Evolutionary conservation across 2,888 invertebrate genomes (phyloP).

Genomic region (Tipula helvola): DNA sequence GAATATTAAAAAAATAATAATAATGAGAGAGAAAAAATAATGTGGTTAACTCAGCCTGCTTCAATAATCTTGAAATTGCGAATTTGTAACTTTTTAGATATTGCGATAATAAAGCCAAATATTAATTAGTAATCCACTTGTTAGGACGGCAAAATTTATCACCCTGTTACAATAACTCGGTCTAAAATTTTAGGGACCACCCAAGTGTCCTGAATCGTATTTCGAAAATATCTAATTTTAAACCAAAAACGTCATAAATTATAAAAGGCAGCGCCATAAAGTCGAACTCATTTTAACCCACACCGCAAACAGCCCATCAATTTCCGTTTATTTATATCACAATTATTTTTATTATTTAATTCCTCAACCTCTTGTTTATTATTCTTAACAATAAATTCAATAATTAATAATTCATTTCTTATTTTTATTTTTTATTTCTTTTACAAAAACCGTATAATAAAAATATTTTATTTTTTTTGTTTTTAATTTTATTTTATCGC

Average conservation of each 20-base stretch:
- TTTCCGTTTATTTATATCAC: slow-evolving; percentile 4
- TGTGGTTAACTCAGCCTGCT: no score
- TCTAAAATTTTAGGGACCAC: background rate
- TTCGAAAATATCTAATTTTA: background rate
- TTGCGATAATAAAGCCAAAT: no score
- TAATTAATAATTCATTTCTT: slow-evolving; percentile 4
- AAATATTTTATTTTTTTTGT: background rate
- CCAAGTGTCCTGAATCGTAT: background rate
- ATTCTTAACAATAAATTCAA: background rate
- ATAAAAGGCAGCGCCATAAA: background rate
- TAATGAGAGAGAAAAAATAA: no score
- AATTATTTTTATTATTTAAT: slow-evolving; percentile 4
- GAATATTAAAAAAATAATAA: no score
- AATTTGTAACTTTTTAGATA: no score
- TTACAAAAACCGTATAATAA: background rate
- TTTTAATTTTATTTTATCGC: background rate
- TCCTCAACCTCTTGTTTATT: background rate
- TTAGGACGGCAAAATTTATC: no score
- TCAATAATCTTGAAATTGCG: no score
- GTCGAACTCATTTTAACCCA: background rate
- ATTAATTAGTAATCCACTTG: no score
- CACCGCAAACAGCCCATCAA: background rate
- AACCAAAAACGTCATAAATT: background rate
- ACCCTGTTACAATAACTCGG: no score
- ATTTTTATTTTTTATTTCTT: background rate